A percentile compares a stretch with the other conserved stretches of the same genome.
phyloP scores from a whole-genome alignment of 2,888 invertebrate genomes.

The Tetranychus piercei region DNA sequence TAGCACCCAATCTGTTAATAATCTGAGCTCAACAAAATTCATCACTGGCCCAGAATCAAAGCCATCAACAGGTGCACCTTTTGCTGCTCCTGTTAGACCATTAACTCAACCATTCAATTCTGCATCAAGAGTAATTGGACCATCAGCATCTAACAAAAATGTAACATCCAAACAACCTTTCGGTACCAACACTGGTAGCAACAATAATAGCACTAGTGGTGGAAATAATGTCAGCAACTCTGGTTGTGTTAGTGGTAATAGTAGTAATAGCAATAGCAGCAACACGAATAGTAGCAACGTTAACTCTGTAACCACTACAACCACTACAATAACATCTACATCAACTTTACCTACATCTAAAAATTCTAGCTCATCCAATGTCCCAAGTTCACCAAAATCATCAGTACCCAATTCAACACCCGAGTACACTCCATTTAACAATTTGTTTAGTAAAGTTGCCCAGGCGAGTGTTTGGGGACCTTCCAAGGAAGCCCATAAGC shows the following conservation, averaged over 20 bases:
- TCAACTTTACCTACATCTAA: neutral
- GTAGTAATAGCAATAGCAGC: neutral
- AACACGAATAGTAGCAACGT: neutral
- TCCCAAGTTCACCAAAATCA: neutral
- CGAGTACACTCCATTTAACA: constrained; percentile 70
- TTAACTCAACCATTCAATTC: constrained; percentile 9
- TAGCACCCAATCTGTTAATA: neutral
- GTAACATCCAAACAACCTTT: neutral
- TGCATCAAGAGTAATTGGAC: neutral
- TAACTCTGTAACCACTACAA: neutral
- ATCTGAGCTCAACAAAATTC: neutral
- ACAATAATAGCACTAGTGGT: neutral
- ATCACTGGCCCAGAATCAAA: neutral
- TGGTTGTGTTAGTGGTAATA: neutral
- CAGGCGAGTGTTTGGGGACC: constrained; percentile 46
- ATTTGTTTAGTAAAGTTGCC: constrained; percentile 47
- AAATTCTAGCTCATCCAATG: neutral
- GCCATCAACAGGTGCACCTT: neutral
- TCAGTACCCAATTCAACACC: neutral
- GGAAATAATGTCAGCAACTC: neutral
- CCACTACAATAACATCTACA: neutral
- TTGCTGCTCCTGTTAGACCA: constrained; percentile 7
- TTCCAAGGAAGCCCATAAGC: constrained; percentile 34
- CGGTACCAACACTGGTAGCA: neutral
- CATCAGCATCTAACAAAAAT: neutral